phyloP scores from a whole-genome alignment of 2,888 invertebrate genomes.

The Invenusta paracnida region DNA sequence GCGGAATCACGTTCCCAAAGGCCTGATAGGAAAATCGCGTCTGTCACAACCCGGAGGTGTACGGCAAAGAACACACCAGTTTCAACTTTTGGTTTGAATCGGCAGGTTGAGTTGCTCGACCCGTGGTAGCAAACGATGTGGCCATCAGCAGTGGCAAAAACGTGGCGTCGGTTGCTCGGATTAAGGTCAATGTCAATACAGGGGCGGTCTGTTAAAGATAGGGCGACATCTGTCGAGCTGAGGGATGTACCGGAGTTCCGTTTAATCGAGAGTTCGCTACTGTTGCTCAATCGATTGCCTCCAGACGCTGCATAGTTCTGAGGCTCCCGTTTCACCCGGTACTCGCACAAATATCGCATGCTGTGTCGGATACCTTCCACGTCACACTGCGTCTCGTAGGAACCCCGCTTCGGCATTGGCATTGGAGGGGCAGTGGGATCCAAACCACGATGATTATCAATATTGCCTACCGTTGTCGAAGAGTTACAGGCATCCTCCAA shows the following conservation, averaged over 20 bases:
- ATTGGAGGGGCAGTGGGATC: not conserved
- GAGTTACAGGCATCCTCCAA: not conserved
- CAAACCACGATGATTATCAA: no score
- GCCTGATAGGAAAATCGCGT: constrained; percentile 14
- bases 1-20: constrained; percentile 18
- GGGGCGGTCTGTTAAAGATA: not conserved
- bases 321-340: not conserved
- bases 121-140: not conserved
- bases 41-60: not conserved
- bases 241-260: not conserved
- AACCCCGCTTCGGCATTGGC: not conserved
- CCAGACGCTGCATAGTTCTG: not conserved
- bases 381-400: not conserved
- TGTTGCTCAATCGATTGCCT: no score
- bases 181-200: not conserved
- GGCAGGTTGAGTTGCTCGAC: not conserved
- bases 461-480: not conserved
- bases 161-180: not conserved
- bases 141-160: not conserved
- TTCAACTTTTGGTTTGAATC: not conserved
- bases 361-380: not conserved
- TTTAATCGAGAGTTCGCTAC: not conserved
- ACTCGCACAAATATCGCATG: not conserved
- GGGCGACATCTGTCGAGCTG: not conserved
- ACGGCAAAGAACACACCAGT: not conserved